phyloP scores from a whole-genome alignment of 2,797 vertebrate genomes.

The Paguma larvata region DNA sequence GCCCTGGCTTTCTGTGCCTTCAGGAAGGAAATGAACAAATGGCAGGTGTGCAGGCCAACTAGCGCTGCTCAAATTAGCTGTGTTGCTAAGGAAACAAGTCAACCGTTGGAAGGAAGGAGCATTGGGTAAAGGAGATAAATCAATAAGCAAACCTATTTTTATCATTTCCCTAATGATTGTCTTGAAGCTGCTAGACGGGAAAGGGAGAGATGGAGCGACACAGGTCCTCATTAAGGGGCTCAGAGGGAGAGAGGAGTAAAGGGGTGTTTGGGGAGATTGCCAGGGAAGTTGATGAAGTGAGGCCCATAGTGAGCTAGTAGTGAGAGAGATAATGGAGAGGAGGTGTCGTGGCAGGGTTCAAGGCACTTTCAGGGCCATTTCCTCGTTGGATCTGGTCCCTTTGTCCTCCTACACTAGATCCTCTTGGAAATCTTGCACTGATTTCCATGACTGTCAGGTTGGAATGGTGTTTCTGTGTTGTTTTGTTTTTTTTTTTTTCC shows the following conservation, averaged over 20 bases:
- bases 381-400: neutral
- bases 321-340: neutral
- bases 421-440: neutral
- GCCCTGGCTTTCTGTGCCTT: slow-evolving; percentile 20
- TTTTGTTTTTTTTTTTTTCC: neutral
- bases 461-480: neutral
- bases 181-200: slow-evolving; percentile 81
- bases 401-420: neutral
- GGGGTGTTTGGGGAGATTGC: slow-evolving; percentile 63
- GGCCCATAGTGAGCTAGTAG: neutral
- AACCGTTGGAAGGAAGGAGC: slow-evolving; percentile 85
- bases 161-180: slow-evolving; percentile 89
- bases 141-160: slow-evolving; percentile 91
- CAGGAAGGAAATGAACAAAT: slow-evolving; percentile 56
- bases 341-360: neutral
- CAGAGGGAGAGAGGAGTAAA: slow-evolving; percentile 51
- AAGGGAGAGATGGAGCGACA: slow-evolving; percentile 73
- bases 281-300: slow-evolving; percentile 76
- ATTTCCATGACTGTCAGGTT: neutral
- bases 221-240: slow-evolving; percentile 74
- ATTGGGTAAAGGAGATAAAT: slow-evolving; percentile 89
- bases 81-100: slow-evolving; percentile 90
- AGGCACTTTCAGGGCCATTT: neutral
- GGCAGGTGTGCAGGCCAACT: slow-evolving; percentile 84
- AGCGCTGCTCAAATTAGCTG: slow-evolving; percentile 70